phyloP scores from a whole-genome alignment of 2,888 invertebrate species.

The Andrena camellia region DNA sequence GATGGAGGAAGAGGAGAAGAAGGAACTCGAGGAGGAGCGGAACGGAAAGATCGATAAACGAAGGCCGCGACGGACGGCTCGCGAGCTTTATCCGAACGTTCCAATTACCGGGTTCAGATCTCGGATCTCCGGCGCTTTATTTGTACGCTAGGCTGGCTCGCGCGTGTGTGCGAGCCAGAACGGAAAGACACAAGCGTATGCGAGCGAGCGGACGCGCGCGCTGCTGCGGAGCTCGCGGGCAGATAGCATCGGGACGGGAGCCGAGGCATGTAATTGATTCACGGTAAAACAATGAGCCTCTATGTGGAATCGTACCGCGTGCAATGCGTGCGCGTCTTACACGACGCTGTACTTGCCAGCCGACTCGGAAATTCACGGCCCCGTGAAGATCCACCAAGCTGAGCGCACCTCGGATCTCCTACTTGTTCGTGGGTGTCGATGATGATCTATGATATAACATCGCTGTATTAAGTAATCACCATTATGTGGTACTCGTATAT shows the following conservation, averaged over 20 bases:
- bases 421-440: constrained; percentile 17
- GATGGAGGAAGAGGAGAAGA: constrained; percentile 17
- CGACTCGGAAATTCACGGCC: constrained; percentile 54
- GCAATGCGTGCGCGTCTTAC: constrained; percentile 58
- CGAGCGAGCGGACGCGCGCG: constrained; percentile 62
- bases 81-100: constrained; percentile 75
- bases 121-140: constrained; percentile 71
- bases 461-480: neutral
- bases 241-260: constrained; percentile 81
- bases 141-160: constrained; percentile 53
- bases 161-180: constrained; percentile 58
- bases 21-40: constrained; percentile 29
- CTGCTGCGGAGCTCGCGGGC: constrained; percentile 64
- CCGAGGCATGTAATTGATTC: constrained; percentile 83
- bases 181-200: constrained; percentile 70
- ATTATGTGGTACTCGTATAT: too few relatives aligned
- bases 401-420: constrained; percentile 1
- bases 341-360: constrained; percentile 31
- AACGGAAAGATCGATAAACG: constrained; percentile 64
- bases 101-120: constrained; percentile 75
- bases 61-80: constrained; percentile 59
- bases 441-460: neutral
- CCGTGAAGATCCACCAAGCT: constrained; percentile 31
- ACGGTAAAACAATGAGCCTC: constrained; percentile 81
- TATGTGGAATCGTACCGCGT: constrained; percentile 74